These are phyloP conservation scores for Phragmatobia fuliginosa DNA, from an alignment of 2,888 invertebrate genomes.

Conservation along the genomic window DNA sequence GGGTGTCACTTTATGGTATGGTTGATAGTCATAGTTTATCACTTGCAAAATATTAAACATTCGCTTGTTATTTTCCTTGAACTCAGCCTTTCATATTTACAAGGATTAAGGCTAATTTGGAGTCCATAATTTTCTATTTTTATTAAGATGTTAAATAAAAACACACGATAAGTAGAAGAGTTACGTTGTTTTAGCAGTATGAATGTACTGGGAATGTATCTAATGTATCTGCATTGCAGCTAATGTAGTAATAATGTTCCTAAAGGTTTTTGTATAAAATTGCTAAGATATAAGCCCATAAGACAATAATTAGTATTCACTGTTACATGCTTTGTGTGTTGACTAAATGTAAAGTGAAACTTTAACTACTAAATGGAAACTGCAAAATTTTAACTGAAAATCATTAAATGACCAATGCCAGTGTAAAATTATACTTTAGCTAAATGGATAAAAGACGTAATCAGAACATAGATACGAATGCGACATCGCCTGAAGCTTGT, in stretches of 20 bases:
- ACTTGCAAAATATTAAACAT: not conserved
- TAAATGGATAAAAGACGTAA: not conserved
- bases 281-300: too few species aligned
- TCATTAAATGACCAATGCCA: not conserved
- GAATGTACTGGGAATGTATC: too few species aligned
- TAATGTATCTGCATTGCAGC: too few species aligned
- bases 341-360: not conserved
- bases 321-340: not conserved
- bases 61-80: not conserved
- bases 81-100: not conserved
- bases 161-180: too few species aligned
- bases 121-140: not conserved
- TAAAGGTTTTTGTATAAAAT: too few species aligned
- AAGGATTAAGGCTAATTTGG: not conserved
- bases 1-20: too few species aligned
- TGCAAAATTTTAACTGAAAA: too few species aligned
- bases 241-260: too few species aligned
- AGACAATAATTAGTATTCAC: not conserved
- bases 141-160: not conserved
- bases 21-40: too few species aligned
- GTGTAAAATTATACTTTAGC: not conserved
- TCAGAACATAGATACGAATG: constrained; percentile 6
- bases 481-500: not conserved
- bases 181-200: too few species aligned
- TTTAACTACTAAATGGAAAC: too few species aligned